Evolutionary conservation across 2,113 vertebrate genomes (phyloP), one percentile per base, ranked within the genome.

Genomic region (Alces alces): DNA sequence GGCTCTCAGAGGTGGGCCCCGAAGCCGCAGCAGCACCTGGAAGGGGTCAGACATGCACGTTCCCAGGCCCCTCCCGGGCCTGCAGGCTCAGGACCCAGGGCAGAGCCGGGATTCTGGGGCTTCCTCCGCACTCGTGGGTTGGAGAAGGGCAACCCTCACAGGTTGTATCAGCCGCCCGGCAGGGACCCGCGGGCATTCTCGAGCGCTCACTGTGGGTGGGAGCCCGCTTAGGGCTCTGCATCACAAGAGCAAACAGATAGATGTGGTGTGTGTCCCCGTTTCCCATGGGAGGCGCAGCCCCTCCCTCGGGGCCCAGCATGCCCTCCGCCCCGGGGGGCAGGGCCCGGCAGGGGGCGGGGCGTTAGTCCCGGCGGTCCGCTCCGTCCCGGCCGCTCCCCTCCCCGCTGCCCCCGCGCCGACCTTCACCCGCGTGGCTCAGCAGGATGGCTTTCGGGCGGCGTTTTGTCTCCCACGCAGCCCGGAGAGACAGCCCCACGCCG

Each of bases 391-490:
- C 1, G 25, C 36, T 0, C 0, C 36, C 86, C 43, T n/a, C 58
- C 92, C 82, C 0, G 0, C 60, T 87, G 95, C 79, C 93, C 94
- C 43, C 0, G 73, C 0, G 0, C 92, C 11, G 55, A 93, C 94
- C 96, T 64, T 54, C 33, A 1, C 95, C 47, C 10, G 0, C 0
- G 4, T 66, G 84, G 83, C 45, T 0, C 64, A 0, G 78, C 70
- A 2, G 5, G 96, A 55, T 10, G 54, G 79, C 66, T 36, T 89
- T 39, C n/a, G 36, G 83, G 92, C 84, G 0, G 86, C 47, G 7
- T 47, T 91, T 43, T 4, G 43, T 95, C 97, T 97, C 96, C 87
- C 88, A 28, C 43, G 86, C 88, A 79, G 97, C 92, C 97, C 2
- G 2, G 47, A 92, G 96, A 97, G 96, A 92, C 96, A 96, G 96